These are phyloP conservation scores for Pyrrhosoma nymphula DNA, from an alignment of 2,888 invertebrate species.

Conservation along the genomic window DNA sequence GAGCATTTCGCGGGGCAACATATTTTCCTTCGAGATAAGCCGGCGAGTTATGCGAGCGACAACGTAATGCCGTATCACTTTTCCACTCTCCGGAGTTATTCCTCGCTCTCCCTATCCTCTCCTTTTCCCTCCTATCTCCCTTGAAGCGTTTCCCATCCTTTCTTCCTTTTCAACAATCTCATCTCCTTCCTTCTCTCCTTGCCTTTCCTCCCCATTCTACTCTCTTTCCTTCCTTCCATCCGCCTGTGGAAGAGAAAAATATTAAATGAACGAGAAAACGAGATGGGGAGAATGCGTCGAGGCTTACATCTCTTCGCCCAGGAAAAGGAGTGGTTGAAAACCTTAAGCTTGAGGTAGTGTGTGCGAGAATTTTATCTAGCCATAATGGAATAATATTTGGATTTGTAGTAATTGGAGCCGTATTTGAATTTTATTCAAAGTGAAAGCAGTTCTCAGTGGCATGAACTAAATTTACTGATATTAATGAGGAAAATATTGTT, in stretches of 20 bases:
- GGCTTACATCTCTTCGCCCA: not conserved
- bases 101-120: not conserved
- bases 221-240: too few species aligned
- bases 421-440: too few species aligned
- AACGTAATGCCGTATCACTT: slow-evolving; percentile 23
- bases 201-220: not conserved
- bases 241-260: not conserved
- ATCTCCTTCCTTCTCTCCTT: not conserved
- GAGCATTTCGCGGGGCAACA: not conserved
- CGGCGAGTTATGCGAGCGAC: slow-evolving; percentile 6
- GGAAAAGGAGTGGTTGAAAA: too few species aligned
- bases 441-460: too few species aligned
- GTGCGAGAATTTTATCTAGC: too few species aligned
- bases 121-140: not conserved
- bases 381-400: too few species aligned
- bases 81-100: not conserved
- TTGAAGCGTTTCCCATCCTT: not conserved
- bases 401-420: too few species aligned
- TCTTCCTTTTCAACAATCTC: not conserved
- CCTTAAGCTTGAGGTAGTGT: too few species aligned
- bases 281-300: not conserved
- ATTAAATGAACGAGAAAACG: not conserved
- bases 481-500: too few species aligned
- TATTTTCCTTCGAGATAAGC: slow-evolving; percentile 26
- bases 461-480: too few species aligned